Conservation (phyloP, 2,888 invertebrate species). For the Temnothorax rugatulus region DNA sequence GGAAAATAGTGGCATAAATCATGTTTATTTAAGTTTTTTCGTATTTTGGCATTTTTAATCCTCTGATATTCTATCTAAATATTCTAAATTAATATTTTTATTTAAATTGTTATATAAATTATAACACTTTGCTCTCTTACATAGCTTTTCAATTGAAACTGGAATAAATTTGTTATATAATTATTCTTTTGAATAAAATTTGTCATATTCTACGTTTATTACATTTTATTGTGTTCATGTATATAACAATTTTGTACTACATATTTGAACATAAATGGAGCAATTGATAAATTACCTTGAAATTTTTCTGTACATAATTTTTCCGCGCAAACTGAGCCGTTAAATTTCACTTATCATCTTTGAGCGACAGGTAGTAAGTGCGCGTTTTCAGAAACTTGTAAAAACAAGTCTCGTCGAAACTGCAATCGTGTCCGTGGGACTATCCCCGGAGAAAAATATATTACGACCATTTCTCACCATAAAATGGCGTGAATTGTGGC, state of each 20-base stretch:
- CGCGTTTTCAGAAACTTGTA: slow-evolving; percentile 39
- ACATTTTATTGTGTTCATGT: neutral
- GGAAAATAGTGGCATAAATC: slow-evolving; percentile 2
- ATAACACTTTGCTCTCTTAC: neutral
- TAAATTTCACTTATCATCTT: slow-evolving; percentile 39
- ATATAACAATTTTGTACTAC: neutral
- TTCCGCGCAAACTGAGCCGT: slow-evolving; percentile 3
- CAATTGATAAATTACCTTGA: slow-evolving; percentile 20
- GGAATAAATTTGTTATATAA: neutral
- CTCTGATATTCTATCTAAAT: neutral
- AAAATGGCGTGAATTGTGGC: slow-evolving; percentile 52
- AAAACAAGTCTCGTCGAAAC: slow-evolving; percentile 39
- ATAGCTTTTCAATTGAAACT: neutral
- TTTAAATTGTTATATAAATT: neutral
- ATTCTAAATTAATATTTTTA: slow-evolving; percentile 4
- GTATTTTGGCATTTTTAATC: neutral
- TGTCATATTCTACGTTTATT: neutral
- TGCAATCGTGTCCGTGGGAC: neutral
- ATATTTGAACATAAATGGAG: neutral
- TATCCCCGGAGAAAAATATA: slow-evolving; percentile 44
- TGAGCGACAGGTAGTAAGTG: slow-evolving; percentile 23
- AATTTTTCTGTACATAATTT: slow-evolving; percentile 24
- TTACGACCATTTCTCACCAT: slow-evolving; percentile 51
- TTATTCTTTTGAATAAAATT: slow-evolving; percentile 24
- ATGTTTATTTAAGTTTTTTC: neutral